A percentile compares a stretch with the other conserved stretches of the same genome.
Conservation (phyloP, 2,797 vertebrate species). For the Amazona ochrocephala region DNA sequence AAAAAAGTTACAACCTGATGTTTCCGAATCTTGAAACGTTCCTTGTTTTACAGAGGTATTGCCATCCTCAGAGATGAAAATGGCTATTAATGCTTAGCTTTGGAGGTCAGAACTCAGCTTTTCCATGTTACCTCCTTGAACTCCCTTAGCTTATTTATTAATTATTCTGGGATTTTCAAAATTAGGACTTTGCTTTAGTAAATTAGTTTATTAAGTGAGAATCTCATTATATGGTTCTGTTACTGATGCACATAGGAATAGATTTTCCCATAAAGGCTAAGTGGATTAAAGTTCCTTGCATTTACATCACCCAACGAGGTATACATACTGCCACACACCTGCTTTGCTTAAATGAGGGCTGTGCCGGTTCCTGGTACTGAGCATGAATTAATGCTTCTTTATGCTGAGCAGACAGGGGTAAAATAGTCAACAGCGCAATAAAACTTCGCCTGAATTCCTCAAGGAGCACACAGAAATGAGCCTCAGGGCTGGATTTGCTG, state of each 20-base stretch:
- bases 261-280: background rate
- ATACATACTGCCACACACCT: background rate
- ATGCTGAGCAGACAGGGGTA: background rate
- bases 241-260: background rate
- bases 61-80: background rate
- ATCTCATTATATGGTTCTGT: background rate
- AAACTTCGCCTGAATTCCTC: background rate
- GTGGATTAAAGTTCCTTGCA: background rate
- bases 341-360: background rate
- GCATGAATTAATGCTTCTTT: background rate
- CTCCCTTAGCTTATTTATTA: background rate
- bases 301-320: rapidly evolving
- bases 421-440: background rate
- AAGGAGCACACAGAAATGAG: background rate
- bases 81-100: background rate
- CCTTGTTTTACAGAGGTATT: background rate
- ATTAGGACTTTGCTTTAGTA: background rate
- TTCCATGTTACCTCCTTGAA: background rate
- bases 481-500: background rate
- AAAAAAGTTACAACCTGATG: background rate
- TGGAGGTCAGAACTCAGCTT: background rate
- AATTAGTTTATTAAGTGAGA: background rate
- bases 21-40: background rate
- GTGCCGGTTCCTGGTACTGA: rapidly evolving
- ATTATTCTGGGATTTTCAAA: background rate